phyloP scores from a whole-genome alignment of 2,113 vertebrate species.

The Burhinus bistriatus region DNA sequence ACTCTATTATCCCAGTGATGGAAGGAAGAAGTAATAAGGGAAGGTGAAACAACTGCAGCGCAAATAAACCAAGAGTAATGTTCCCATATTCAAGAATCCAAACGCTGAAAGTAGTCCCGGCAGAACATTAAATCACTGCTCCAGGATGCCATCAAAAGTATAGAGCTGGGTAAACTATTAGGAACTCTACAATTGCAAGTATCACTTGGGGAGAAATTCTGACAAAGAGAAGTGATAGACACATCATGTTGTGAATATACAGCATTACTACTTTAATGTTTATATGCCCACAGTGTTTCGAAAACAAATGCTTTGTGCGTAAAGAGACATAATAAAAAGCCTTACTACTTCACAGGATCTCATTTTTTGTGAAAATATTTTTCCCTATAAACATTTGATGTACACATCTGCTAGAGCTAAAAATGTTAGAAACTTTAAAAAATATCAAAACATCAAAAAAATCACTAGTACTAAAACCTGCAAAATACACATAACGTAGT shows the following conservation, averaged over 20 bases:
- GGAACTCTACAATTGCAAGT: conserved; percentile 34
- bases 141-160: not conserved
- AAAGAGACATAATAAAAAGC: conserved; percentile 61
- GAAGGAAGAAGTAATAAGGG: not conserved
- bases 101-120: not conserved
- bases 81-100: not conserved
- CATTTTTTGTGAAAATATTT: conserved; percentile 58
- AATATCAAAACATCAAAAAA: not conserved
- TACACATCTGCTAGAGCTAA: conserved; percentile 63
- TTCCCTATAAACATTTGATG: conserved; percentile 57
- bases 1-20: not conserved
- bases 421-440: not conserved
- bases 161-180: conserved; percentile 29
- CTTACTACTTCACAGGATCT: conserved; percentile 46
- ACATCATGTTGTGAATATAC: conserved; percentile 54
- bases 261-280: conserved; percentile 58
- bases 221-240: conserved; percentile 49
- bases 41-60: conserved; percentile 18
- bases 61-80: conserved; percentile 34
- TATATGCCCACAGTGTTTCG: conserved; percentile 59
- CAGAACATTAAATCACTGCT: conserved; percentile 42
- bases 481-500: not conserved
- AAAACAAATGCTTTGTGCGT: conserved; percentile 66
- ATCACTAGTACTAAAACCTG: not conserved
- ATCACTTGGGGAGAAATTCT: conserved; percentile 58